phyloP scores from a whole-genome alignment of 64 coral and sea anemone species.

The Stylophora pistillata region DNA sequence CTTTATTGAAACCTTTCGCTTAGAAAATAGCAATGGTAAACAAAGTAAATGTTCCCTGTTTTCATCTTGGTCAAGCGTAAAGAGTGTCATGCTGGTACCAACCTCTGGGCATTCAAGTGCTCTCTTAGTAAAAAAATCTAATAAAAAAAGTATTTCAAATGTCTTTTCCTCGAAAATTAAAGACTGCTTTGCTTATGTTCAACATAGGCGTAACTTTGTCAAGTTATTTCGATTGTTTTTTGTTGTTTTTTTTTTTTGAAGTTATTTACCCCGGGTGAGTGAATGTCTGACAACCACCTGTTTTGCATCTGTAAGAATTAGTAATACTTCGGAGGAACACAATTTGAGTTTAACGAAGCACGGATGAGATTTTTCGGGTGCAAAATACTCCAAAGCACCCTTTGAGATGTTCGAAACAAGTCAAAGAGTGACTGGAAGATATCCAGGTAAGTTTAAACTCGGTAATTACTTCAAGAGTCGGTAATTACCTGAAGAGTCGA shows the following conservation, averaged over 20 bases:
- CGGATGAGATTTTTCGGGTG: neutral
- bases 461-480: neutral
- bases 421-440: neutral
- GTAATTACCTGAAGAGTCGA: neutral
- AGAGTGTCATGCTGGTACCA: too few species aligned
- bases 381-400: neutral
- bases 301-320: conserved; percentile 10
- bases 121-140: too few species aligned
- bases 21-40: too few species aligned
- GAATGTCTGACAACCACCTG: neutral
- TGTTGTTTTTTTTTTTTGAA: neutral
- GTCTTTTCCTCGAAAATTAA: too few species aligned
- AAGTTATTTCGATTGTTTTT: neutral
- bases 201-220: neutral
- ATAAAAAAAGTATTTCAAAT: too few species aligned
- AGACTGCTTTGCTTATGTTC: too few species aligned
- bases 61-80: too few species aligned
- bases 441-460: neutral
- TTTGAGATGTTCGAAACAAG: neutral
- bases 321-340: conserved; percentile 23
- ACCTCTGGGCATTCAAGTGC: too few species aligned
- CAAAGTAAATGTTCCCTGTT: too few species aligned
- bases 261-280: neutral
- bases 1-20: too few species aligned
- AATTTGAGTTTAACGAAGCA: conserved; percentile 6